Evolutionary conservation across 2,797 vertebrate genomes (phyloP).

Genomic region (Odontamblyopus lacepedii): DNA sequence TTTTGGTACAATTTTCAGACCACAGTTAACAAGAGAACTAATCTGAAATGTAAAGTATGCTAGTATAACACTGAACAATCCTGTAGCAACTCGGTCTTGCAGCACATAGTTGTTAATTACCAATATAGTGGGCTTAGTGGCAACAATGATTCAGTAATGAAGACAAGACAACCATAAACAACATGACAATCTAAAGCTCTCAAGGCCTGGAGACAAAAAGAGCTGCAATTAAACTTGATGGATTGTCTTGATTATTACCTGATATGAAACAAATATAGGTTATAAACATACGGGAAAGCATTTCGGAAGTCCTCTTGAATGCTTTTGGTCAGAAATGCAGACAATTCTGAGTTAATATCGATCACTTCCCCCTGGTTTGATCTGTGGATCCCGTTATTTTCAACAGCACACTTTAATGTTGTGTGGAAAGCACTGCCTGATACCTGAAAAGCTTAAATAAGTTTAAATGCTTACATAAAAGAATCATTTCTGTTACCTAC

Average conservation of each 20-base stretch:
- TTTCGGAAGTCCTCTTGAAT: conserved; percentile 54
- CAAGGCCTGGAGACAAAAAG: background rate
- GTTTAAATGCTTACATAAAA: background rate
- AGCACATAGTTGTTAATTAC: no score
- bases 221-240: background rate
- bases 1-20: conserved; percentile 11
- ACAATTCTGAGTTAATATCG: conserved; percentile 37
- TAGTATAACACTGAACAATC: conserved; percentile 12
- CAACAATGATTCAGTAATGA: no score
- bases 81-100: background rate
- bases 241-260: background rate
- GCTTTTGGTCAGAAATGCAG: conserved; percentile 27
- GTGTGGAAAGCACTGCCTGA: conserved; percentile 12
- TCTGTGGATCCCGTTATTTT: conserved; percentile 9
- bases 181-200: background rate
- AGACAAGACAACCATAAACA: no score
- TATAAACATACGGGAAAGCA: conserved; percentile 44
- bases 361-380: background rate
- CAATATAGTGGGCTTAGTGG: no score
- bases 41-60: conserved; percentile 5
- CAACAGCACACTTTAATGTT: conserved; percentile 21
- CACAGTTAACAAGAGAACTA: conserved; percentile 17
- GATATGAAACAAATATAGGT: background rate
- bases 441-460: background rate
- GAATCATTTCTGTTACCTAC: conserved; percentile 20